phyloP scores from a whole-genome alignment of 2,797 vertebrate species.

The Remorina albescens region DNA sequence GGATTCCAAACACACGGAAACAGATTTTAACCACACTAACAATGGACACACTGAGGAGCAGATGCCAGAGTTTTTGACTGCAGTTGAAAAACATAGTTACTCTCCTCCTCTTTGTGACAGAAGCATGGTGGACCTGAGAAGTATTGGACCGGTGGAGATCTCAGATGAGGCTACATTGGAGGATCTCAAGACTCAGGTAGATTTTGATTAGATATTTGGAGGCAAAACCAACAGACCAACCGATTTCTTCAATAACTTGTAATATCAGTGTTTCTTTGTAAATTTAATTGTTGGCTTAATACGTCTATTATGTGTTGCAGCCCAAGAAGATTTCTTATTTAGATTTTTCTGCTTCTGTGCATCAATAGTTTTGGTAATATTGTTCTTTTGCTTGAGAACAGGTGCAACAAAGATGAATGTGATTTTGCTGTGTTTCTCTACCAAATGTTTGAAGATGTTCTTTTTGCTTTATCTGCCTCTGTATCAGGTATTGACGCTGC shows the following conservation, averaged over 20 bases:
- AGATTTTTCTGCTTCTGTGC: no score
- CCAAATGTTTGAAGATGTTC: background rate
- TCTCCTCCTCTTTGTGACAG: slow-evolving; percentile 16
- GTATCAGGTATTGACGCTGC: slow-evolving; percentile 88
- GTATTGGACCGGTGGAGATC: slow-evolving; percentile 89
- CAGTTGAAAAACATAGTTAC: slow-evolving; percentile 50
- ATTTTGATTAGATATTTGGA: no score
- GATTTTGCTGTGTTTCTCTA: background rate
- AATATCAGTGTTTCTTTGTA: no score
- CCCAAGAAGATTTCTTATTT: no score
- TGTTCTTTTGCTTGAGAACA: background rate
- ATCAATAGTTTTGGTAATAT: no score
- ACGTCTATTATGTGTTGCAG: no score
- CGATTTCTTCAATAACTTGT: no score
- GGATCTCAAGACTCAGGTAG: slow-evolving; percentile 92
- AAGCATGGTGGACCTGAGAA: slow-evolving; percentile 70
- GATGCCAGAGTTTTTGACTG: slow-evolving; percentile 31
- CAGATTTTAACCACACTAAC: slow-evolving; percentile 60
- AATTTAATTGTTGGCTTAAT: no score
- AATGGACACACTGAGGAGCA: slow-evolving; percentile 59
- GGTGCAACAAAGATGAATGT: background rate
- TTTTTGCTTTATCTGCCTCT: background rate
- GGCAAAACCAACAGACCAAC: no score
- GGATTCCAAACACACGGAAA: slow-evolving; percentile 47
- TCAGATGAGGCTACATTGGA: slow-evolving; percentile 88